Conservation (phyloP, 2,113 vertebrate genomes). For the Lonchura striata region DNA sequence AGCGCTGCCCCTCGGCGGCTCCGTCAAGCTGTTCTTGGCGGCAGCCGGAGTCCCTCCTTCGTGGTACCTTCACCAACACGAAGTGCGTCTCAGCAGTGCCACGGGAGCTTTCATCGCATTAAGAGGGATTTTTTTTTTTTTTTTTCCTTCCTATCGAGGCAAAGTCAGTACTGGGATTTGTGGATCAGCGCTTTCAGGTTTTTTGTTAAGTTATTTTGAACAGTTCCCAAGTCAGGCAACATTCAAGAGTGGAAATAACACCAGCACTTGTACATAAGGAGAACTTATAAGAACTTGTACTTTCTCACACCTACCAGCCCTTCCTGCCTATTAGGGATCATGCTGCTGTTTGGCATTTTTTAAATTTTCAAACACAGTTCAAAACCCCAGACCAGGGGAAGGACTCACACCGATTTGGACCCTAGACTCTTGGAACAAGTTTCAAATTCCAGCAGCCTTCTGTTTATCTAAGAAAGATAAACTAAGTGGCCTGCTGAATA, state of each 20-base stretch:
- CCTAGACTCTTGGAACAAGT: conserved; percentile 51
- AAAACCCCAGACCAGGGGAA: neutral
- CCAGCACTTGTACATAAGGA: fast-evolving
- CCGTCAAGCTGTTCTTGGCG: neutral
- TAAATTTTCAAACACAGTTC: neutral
- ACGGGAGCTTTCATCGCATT: neutral
- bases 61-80: fast-evolving
- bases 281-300: too few species aligned
- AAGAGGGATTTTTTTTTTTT: neutral
- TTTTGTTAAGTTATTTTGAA: neutral
- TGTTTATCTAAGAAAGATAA: conserved; percentile 62
- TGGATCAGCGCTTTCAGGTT: neutral
- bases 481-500: conserved; percentile 22
- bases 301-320: neutral
- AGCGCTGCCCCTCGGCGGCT: neutral
- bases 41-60: neutral
- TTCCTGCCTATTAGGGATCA: neutral
- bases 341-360: neutral
- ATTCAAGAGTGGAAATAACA: neutral
- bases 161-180: neutral
- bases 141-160: neutral
- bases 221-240: neutral
- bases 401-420: neutral
- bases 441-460: conserved; percentile 56
- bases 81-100: neutral